Percentiles rank a stretch among this genome's conserved stretches.
These are phyloP conservation scores for Orbicella faveolata DNA, from an alignment of 64 coral and sea anemone species.

Conservation along the genomic window DNA sequence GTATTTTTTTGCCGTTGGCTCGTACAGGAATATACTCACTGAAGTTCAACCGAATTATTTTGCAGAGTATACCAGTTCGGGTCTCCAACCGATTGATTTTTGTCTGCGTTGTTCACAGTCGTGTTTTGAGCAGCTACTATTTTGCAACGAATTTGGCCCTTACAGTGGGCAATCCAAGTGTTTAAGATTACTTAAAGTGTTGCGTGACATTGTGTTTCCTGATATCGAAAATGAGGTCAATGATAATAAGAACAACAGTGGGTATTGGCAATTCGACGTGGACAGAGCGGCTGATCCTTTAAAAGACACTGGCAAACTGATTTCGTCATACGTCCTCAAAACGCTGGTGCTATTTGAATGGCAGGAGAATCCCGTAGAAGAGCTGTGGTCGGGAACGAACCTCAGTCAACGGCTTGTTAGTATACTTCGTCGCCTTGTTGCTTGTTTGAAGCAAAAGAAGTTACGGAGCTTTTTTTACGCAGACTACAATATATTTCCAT, in stretches of 20 bases:
- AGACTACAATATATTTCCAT: constrained; percentile 28
- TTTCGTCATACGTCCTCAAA: constrained; percentile 42
- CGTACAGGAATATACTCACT: constrained; percentile 14
- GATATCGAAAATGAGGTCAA: neutral
- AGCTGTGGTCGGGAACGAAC: constrained; percentile 21
- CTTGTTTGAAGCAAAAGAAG: constrained; percentile 15
- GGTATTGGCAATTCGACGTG: neutral
- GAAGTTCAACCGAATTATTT: constrained; percentile 2
- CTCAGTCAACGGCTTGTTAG: constrained; percentile 2
- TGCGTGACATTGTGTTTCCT: constrained; percentile 47
- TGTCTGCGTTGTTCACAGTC: constrained; percentile 35
- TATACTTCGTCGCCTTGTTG: constrained; percentile 13
- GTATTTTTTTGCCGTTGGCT: constrained; percentile 35
- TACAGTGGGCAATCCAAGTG: constrained; percentile 28
- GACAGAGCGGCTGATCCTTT: neutral
- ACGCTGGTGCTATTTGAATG: constrained; percentile 60
- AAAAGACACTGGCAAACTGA: neutral
- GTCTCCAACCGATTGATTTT: neutral
- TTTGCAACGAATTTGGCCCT: constrained; percentile 1
- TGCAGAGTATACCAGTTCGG: neutral
- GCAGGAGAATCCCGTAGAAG: neutral
- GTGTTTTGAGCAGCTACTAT: constrained; percentile 35
- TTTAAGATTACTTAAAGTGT: constrained; percentile 40
- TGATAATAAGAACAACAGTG: neutral
- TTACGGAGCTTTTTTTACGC: constrained; percentile 37